Evolutionary conservation across 1,140 invertebrate genomes (phyloP), one percentile per base, ranked within the genome.

Genomic region (Oryctes rhinoceros): DNA sequence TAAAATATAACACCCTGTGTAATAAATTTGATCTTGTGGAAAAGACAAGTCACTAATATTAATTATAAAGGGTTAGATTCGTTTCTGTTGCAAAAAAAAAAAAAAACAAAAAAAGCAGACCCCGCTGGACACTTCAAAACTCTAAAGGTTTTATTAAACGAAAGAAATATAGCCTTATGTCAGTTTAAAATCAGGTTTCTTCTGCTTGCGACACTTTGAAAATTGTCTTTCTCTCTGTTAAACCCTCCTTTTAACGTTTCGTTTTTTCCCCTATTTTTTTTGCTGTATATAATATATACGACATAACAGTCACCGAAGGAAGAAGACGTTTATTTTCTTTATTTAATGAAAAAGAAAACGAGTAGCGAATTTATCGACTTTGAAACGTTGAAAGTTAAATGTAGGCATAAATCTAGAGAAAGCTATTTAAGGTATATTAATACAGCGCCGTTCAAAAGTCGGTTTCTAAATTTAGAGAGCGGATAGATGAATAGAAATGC

Each of bases 91-190:
- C 39, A 13, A 53, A 53, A 13, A 15, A 53, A 53, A 53, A 53
- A 53, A 2, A 53, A 48, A 48, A 48, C 5, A 48, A 48, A 53
- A 53, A 48, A 9, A 48, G 3, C 13, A 48, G n/a, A 4, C 11
- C 6, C 49, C 0, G 49, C 49, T 13, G n/a, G n/a, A 13, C 49
- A 53, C 13, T 18, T 53, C 49, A 18, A 53, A 53, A 53, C n/a
- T 48, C 9, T 53, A 53, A 18, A 13, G 49, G 49, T 53, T 13
- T 53, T 53, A 53, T 53, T 53, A 53, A 53, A 53, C 11, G 49
- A 53, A 53, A 53, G 49, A 53, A 53, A 53, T 53, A 53, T 53
- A 53, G 49, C n/a, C 49, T 53, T 53, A 53, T 53, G 49, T 53
- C 49, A 53, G 11, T 53, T 53, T 53, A 53, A 53, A 53, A 53